Evolutionary conservation across 2,888 invertebrate species (phyloP).

Genomic region (Psylliodes chrysocephalus): DNA sequence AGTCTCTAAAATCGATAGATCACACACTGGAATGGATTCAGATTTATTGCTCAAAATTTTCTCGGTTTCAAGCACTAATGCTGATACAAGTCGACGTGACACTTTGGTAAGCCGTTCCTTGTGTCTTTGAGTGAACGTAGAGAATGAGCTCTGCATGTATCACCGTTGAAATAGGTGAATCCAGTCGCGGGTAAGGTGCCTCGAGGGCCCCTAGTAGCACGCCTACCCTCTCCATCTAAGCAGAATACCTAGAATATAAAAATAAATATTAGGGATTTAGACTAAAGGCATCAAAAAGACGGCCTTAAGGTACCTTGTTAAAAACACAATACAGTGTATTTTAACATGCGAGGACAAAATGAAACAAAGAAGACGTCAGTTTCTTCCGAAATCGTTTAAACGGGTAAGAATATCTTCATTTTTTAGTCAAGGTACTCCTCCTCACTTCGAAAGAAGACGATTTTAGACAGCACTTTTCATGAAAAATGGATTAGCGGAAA

Average conservation of each 20-base stretch:
- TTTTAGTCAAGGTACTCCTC: too few relatives aligned
- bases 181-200: conserved; percentile 78
- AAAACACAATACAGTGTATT: too few relatives aligned
- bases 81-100: conserved; percentile 56
- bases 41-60: conserved; percentile 55
- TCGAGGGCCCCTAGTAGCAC: conserved; percentile 65
- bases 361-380: too few relatives aligned
- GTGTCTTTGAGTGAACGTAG: conserved; percentile 58
- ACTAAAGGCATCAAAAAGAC: too few relatives aligned
- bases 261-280: too few relatives aligned
- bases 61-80: conserved; percentile 50
- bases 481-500: too few relatives aligned
- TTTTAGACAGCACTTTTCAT: too few relatives aligned
- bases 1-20: conserved; percentile 61
- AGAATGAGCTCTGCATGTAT: conserved; percentile 69
- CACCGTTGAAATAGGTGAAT: conserved; percentile 80
- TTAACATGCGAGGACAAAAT: too few relatives aligned
- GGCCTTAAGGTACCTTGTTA: too few relatives aligned
- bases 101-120: conserved; percentile 61
- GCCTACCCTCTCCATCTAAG: conserved; percentile 68
- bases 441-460: too few relatives aligned
- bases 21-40: conserved; percentile 66
- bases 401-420: too few relatives aligned
- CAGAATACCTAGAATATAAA: conserved; percentile 71
- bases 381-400: too few relatives aligned